phyloP scores from a whole-genome alignment of 2,888 invertebrate species.

The Polymixis lichenea region DNA sequence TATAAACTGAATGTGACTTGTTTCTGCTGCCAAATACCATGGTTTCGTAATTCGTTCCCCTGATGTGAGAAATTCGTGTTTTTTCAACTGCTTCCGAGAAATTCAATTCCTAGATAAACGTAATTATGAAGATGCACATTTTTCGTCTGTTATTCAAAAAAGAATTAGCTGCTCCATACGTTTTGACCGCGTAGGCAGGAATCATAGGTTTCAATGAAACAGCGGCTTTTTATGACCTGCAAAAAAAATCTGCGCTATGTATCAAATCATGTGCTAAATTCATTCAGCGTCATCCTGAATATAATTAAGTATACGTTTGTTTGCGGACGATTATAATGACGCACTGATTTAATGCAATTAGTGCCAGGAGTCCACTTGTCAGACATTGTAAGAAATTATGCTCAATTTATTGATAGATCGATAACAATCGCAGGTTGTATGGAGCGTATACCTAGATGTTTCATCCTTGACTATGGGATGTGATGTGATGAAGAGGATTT shows the following conservation, averaged over 20 bases:
- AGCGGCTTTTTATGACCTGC: too few relatives aligned
- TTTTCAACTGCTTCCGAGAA: too few relatives aligned
- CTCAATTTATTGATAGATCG: conserved; percentile 5
- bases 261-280: too few relatives aligned
- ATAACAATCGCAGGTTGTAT: background rate
- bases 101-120: background rate
- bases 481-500: background rate
- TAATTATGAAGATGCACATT: background rate
- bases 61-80: background rate
- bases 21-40: background rate
- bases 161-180: too few relatives aligned
- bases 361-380: background rate
- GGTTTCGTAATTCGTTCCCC: background rate
- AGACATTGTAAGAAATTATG: conserved; percentile 1
- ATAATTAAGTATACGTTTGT: too few relatives aligned
- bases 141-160: too few relatives aligned
- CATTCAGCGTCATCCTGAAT: too few relatives aligned
- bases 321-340: background rate
- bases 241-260: too few relatives aligned
- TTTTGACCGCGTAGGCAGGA: too few relatives aligned
- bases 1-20: background rate
- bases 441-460: background rate
- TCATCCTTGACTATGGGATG: background rate
- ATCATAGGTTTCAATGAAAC: too few relatives aligned
- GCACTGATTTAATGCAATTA: background rate